Percentiles rank a stretch among this genome's conserved stretches.
These are phyloP conservation scores for Choloepus didactylus DNA, from an alignment of 2,797 vertebrate genomes.

Conservation along the genomic window DNA sequence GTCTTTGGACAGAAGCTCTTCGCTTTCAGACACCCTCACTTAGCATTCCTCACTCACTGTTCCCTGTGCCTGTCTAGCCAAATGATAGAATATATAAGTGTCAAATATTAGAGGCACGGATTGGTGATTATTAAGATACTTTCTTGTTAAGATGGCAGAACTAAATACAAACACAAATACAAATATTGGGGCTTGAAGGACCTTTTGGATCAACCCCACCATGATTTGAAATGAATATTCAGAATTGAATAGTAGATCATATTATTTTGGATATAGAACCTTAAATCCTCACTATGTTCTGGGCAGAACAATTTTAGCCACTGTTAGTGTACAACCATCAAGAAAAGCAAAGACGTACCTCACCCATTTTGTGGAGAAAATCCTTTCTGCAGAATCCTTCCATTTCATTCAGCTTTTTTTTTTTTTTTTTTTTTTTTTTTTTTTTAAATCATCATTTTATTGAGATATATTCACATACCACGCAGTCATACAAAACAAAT, in stretches of 20 bases:
- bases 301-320: background rate
- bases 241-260: background rate
- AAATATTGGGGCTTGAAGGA: background rate
- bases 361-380: conserved; percentile 15
- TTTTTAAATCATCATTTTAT: no score
- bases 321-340: background rate
- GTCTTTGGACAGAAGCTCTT: conserved; percentile 52
- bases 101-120: background rate
- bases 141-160: background rate
- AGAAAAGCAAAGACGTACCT: background rate
- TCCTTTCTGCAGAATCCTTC: conserved; percentile 5
- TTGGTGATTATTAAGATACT: background rate
- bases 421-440: no score
- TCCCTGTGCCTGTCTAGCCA: background rate
- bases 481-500: no score
- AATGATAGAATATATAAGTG: background rate
- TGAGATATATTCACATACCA: no score
- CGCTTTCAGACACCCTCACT: background rate
- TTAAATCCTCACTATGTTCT: conserved; percentile 19
- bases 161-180: no score
- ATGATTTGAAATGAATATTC: background rate
- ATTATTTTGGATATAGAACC: background rate
- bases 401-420: background rate
- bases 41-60: no score
- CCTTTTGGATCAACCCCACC: background rate